Conservation (phyloP, 1,140 invertebrate species). For the Lethrus apterus region DNA sequence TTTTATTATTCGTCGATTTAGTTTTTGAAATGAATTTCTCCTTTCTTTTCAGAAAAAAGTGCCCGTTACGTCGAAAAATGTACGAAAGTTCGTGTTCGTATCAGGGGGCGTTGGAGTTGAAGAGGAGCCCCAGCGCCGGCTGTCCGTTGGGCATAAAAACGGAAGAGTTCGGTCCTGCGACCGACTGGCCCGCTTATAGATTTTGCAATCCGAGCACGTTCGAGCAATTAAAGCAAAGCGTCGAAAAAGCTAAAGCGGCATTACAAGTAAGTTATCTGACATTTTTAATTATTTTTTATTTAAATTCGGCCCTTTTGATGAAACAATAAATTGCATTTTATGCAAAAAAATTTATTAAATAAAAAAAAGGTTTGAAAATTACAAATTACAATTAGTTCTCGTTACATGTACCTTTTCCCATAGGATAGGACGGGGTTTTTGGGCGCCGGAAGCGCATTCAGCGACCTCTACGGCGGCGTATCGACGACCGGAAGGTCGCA, state of each 20-base stretch:
- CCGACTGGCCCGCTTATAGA: slow-evolving; percentile 64
- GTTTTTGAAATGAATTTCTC: background rate
- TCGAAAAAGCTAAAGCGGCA: slow-evolving; percentile 81
- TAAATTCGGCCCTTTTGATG: background rate
- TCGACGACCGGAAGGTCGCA: slow-evolving; percentile 35
- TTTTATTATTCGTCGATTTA: too few species aligned
- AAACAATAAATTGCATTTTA: background rate
- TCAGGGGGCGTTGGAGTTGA: slow-evolving; percentile 73
- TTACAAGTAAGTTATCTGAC: slow-evolving; percentile 45
- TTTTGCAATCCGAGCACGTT: slow-evolving; percentile 71
- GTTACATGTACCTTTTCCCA: too few species aligned
- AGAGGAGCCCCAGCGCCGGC: slow-evolving; percentile 52
- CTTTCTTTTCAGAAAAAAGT: slow-evolving; percentile 37
- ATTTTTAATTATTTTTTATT: background rate
- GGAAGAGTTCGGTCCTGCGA: slow-evolving; percentile 51
- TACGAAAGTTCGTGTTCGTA: slow-evolving; percentile 87
- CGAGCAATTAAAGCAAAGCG: slow-evolving; percentile 80
- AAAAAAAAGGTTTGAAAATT: slow-evolving; percentile 1
- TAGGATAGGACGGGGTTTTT: slow-evolving; percentile 41
- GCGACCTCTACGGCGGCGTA: slow-evolving; percentile 49
- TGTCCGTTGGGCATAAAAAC: slow-evolving; percentile 46
- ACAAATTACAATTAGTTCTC: slow-evolving; percentile 3
- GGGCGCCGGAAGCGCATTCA: slow-evolving; percentile 49
- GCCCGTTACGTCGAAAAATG: slow-evolving; percentile 48
- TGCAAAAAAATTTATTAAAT: too few species aligned